Evolutionary conservation across 2,888 invertebrate species (phyloP).

Genomic region (Portevinia maculata): DNA sequence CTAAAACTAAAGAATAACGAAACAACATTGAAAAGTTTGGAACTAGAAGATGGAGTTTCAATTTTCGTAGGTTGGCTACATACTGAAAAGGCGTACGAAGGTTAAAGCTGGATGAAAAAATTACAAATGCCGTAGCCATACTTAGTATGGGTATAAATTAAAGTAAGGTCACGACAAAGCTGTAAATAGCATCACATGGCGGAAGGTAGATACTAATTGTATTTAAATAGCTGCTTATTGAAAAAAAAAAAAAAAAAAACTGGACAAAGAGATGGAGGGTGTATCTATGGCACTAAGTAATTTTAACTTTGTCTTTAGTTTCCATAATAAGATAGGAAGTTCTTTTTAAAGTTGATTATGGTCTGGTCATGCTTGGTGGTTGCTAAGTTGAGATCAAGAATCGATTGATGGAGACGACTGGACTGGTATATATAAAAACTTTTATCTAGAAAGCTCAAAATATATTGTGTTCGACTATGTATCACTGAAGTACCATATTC

Average conservation of each 20-base stretch:
- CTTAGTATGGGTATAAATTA: conserved; percentile 39
- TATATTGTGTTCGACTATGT: no score
- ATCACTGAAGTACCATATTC: no score
- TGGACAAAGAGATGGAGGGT: not conserved
- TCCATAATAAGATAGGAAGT: no score
- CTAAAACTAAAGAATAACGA: conserved; percentile 21
- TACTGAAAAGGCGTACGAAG: conserved; percentile 55
- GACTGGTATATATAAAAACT: no score
- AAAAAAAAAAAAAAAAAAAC: not conserved
- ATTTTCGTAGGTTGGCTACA: conserved; percentile 55
- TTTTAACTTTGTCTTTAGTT: no score
- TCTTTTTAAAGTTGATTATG: no score
- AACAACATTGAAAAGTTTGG: conserved; percentile 49
- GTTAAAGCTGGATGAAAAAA: conserved; percentile 26
- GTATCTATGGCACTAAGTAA: not conserved
- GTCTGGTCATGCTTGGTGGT: no score
- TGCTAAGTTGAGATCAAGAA: no score
- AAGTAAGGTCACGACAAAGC: conserved; percentile 19
- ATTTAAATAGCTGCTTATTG: conserved; percentile 3
- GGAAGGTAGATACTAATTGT: conserved; percentile 15
- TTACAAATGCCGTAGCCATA: conserved; percentile 23
- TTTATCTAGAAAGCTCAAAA: no score
- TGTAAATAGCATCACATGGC: conserved; percentile 18
- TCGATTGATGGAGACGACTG: no score
- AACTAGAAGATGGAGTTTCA: conserved; percentile 38